Percentiles rank a stretch among this genome's conserved stretches.
These are phyloP conservation scores for Lordiphosa collinella DNA, from an alignment of 1,140 invertebrate genomes.

Conservation along the genomic window DNA sequence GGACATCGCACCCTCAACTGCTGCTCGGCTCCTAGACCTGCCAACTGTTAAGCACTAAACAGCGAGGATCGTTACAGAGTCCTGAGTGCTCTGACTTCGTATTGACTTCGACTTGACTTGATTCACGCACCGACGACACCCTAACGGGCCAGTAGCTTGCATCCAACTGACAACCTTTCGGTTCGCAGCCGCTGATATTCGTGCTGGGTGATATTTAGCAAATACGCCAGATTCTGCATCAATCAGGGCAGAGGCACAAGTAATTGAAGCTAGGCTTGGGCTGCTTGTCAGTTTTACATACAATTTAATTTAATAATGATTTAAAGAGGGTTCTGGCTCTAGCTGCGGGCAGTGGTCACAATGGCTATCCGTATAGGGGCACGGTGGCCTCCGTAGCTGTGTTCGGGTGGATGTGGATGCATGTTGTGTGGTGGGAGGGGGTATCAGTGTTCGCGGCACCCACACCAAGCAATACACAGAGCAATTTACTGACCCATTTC, in stretches of 20 bases:
- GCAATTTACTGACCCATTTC: conserved; percentile 8
- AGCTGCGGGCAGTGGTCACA: not conserved
- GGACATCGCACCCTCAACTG: conserved; percentile 31
- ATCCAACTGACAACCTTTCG: conserved; percentile 44
- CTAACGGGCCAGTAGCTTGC: conserved; percentile 33
- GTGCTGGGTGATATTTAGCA: conserved; percentile 15
- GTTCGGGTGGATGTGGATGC: too few species aligned
- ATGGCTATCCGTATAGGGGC: not conserved
- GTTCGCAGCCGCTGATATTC: not conserved
- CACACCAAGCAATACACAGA: not conserved
- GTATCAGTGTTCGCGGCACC: not conserved
- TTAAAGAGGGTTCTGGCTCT: conserved; percentile 46
- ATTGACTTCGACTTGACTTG: conserved; percentile 2
- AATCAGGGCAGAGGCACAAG: conserved; percentile 31
- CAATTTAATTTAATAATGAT: conserved; percentile 75
- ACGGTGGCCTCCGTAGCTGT: not conserved
- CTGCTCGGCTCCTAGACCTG: conserved; percentile 1
- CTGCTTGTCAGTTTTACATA: conserved; percentile 48
- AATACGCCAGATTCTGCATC: conserved; percentile 13
- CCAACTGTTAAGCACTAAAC: not conserved
- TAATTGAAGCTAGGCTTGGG: conserved; percentile 37
- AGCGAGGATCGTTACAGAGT: not conserved
- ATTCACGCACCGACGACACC: conserved; percentile 44
- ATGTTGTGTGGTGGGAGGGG: too few species aligned
- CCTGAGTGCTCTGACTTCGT: not conserved